Percentiles rank a stretch among this genome's conserved stretches.
Conservation (phyloP, 2,888 invertebrate species). For the Dynastes maya region DNA sequence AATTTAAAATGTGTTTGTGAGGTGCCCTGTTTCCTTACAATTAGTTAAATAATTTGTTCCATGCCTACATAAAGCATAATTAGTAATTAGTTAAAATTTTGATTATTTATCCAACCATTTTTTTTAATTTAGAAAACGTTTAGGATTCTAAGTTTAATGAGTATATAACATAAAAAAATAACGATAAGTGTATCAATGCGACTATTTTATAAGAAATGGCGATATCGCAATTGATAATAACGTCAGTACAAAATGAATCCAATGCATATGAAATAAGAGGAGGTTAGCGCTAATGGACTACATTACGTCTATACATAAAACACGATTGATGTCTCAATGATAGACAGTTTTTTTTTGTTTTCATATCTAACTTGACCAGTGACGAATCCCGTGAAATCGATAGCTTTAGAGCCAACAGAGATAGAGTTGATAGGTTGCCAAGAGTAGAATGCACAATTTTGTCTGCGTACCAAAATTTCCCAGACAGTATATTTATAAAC, state of each 20-base stretch:
- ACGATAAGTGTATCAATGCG: not conserved
- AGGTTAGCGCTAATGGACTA: not conserved
- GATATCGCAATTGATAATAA: not conserved
- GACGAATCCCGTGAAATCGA: conserved; percentile 35
- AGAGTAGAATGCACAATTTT: conserved; percentile 42
- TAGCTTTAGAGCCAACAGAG: conserved; percentile 21
- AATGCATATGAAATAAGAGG: not conserved
- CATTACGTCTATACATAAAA: not conserved
- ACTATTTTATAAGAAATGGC: not conserved
- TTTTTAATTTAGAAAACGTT: not conserved
- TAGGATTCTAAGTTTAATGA: not conserved
- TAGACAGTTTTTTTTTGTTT: not conserved
- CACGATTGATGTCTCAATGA: not conserved
- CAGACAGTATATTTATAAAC: conserved; percentile 49
- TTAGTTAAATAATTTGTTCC: not conserved
- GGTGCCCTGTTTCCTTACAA: conserved; percentile 3
- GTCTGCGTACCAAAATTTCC: conserved; percentile 49
- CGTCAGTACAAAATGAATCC: not conserved
- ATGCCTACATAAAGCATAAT: not conserved
- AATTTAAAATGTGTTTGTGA: conserved; percentile 28
- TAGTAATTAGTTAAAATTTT: not conserved
- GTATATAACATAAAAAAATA: too few species aligned
- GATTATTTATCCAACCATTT: not conserved
- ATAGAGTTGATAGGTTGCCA: conserved; percentile 47
- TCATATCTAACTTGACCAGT: conserved; percentile 3